A percentile compares a stretch with the other conserved stretches of the same genome.
Conservation (phyloP, 2,888 invertebrate species). For the Boloria selene region DNA sequence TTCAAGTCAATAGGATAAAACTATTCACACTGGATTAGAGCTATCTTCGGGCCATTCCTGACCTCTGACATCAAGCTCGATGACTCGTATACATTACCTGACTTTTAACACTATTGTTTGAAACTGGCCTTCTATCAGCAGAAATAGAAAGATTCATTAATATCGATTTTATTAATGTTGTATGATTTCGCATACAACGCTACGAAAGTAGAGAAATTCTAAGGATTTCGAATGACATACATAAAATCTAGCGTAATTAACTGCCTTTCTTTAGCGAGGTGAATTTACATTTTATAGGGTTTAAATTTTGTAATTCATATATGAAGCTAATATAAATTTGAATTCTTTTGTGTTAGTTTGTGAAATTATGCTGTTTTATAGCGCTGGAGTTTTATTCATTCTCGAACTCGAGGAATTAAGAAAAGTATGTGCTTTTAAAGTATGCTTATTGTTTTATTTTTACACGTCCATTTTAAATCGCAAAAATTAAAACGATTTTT, state of each 20-base stretch:
- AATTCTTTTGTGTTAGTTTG: conserved; percentile 2
- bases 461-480: no score
- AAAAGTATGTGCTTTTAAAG: no score
- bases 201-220: conserved; percentile 18
- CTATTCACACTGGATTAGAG: conserved; percentile 59
- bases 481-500: no score
- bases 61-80: conserved; percentile 60
- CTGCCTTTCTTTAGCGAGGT: conserved; percentile 2
- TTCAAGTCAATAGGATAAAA: conserved; percentile 48
- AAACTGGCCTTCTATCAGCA: conserved; percentile 47
- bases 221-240: conserved; percentile 6
- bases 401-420: no score
- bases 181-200: conserved; percentile 32
- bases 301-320: conserved; percentile 5
- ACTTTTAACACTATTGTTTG: conserved; percentile 73
- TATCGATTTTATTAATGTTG: conserved; percentile 21
- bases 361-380: conserved; percentile 7
- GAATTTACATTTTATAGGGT: conserved; percentile 7
- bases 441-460: no score
- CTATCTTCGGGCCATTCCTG: conserved; percentile 55
- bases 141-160: conserved; percentile 37
- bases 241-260: conserved; percentile 3
- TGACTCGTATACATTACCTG: conserved; percentile 69
- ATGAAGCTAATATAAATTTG: background rate
- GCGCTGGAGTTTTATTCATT: background rate